phyloP scores from a whole-genome alignment of 2,888 invertebrate genomes.

The Auanema sp. region DNA sequence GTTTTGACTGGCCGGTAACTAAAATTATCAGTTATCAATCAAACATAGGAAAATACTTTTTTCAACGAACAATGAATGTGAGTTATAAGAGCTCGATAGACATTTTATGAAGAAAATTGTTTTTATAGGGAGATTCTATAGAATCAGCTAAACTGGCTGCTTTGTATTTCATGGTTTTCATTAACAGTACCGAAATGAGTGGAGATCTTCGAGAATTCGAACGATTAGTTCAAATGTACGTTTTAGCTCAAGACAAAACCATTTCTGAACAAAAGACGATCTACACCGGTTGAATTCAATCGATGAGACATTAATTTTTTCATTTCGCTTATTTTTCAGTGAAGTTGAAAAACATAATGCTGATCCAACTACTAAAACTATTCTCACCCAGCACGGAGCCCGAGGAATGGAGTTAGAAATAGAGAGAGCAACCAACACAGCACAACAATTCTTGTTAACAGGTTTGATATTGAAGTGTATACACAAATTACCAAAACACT shows the following conservation, averaged over 20 bases:
- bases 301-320: not conserved
- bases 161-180: constrained; percentile 46
- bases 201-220: constrained; percentile 38
- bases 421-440: constrained; percentile 19
- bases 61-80: constrained; percentile 14
- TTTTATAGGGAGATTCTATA: constrained; percentile 19
- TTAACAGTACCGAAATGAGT: constrained; percentile 32
- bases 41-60: constrained; percentile 52
- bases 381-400: constrained; percentile 36
- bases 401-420: constrained; percentile 35
- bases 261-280: not conserved
- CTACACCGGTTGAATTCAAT: not conserved
- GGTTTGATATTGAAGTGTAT: too few relatives aligned
- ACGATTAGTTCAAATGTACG: constrained; percentile 20
- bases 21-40: constrained; percentile 34
- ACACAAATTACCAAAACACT: too few relatives aligned
- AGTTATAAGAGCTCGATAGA: not conserved
- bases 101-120: not conserved
- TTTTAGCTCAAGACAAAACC: not conserved
- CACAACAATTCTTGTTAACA: constrained; percentile 5
- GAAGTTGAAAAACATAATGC: constrained; percentile 32
- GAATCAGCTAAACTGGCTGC: constrained; percentile 31
- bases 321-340: constrained; percentile 17
- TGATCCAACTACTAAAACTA: constrained; percentile 13
- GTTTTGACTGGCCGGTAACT: constrained; percentile 33